These are phyloP conservation scores for Sipunculus nudus DNA, from an alignment of 2,888 invertebrate genomes.

Conservation along the genomic window DNA sequence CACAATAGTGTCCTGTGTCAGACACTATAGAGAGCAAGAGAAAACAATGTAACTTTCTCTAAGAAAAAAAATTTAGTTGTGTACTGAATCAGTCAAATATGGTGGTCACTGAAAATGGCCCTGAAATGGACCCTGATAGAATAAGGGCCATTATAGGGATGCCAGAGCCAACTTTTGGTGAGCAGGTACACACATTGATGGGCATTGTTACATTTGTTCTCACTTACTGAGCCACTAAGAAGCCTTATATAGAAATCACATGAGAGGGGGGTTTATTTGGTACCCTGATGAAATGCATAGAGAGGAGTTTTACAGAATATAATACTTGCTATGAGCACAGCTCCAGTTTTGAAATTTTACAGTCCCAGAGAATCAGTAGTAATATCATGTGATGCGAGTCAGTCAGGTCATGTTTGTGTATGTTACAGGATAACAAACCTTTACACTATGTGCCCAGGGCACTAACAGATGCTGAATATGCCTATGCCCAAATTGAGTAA, in stretches of 20 bases:
- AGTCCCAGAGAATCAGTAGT: not conserved
- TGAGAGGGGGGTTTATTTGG: not conserved
- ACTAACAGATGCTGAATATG: slow-evolving; percentile 1
- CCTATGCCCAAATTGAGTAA: slow-evolving; percentile 20
- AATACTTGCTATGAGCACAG: not conserved
- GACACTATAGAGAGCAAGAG: too few relatives aligned
- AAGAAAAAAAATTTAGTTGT: too few relatives aligned
- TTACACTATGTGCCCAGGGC: not conserved
- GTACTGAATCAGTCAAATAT: too few relatives aligned
- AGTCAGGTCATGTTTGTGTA: not conserved
- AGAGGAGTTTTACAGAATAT: not conserved
- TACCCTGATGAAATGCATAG: not conserved
- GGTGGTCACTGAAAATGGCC: too few relatives aligned
- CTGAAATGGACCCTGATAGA: too few relatives aligned
- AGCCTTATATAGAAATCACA: not conserved
- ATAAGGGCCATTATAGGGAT: too few relatives aligned
- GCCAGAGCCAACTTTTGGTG: too few relatives aligned
- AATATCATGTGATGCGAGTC: not conserved
- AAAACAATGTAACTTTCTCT: too few relatives aligned
- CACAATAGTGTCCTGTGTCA: too few relatives aligned
- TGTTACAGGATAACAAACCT: not conserved
- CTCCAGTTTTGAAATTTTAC: not conserved
- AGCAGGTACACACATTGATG: too few relatives aligned
- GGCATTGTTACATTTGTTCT: too few relatives aligned
- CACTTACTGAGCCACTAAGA: not conserved